Base-by-base conservation (phyloP, 2,888 invertebrate species). In the Dryadula phaetusa region DNA sequence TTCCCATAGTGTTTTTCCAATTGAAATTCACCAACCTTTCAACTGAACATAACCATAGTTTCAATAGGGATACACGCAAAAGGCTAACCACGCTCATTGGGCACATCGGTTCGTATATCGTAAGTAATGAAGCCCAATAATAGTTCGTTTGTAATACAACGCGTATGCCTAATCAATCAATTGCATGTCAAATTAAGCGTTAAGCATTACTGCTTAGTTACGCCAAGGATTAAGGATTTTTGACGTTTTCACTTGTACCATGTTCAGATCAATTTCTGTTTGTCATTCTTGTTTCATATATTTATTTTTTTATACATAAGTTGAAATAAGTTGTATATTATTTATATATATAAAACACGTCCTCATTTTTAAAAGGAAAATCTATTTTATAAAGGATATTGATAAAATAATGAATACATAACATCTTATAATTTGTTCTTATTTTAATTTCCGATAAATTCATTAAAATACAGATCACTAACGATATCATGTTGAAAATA, bases 151-250 rank as follows among this genome's bases (percentile, higher is more conserved):
- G 56, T 40, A 56, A 56, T 16, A 40, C 56, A 56, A 56, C 56
- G 56, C 56, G 40, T 56, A 25, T 22, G 56, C 22, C 40, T 56
- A 56, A 25, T 56, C 56, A 40, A 56, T 56, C 56, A 56, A 56
- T 56, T 56, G 42, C 56, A 25, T 40, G 56, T 56, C 16, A 22
- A 56, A 40, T 40, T 37, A 56, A 25, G 22, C 16, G 56, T 22
- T 14, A 25, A 56, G 40, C 56, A 25, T 3, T 10, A 25, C 4
- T 56, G 40, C 20, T 37, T 22, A 56, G 14, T 40, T 22, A 56
- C 54, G 40, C 54, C 37, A 14, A 22, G 37, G 7, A 56, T 40
- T 56, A 56, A 20, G 20, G n/a, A n/a, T 20, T 56, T 46, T 40
- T 22, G 14, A 14, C 5, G n/a, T n/a, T 56, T 22, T 4, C 20